A percentile compares a stretch with the other conserved stretches of the same genome.
phyloP scores from a whole-genome alignment of 1,140 invertebrate genomes.

The Pemphigus obesinymphae region DNA sequence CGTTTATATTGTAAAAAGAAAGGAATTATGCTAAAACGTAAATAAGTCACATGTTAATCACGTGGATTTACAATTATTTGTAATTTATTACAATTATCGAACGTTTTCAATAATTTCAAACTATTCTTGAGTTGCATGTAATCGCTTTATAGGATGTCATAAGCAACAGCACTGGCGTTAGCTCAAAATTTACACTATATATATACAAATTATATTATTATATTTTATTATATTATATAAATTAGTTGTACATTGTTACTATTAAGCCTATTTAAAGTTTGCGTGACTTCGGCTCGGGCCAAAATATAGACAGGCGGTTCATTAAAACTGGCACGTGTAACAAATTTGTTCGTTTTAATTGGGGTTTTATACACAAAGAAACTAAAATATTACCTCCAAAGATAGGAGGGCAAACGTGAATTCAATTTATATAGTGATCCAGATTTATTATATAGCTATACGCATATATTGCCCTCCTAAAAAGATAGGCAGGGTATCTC shows the following conservation, averaged over 20 bases:
- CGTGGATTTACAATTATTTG: too few species aligned
- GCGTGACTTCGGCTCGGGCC: not conserved
- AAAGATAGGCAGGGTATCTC: too few species aligned
- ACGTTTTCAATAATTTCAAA: too few species aligned
- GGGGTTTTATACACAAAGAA: not conserved
- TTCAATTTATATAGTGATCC: not conserved
- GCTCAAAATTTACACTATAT: too few species aligned
- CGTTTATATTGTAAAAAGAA: too few species aligned
- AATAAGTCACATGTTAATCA: too few species aligned
- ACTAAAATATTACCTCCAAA: not conserved
- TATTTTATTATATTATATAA: too few species aligned
- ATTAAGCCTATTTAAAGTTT: not conserved
- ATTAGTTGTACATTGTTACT: not conserved
- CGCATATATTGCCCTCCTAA: too few species aligned
- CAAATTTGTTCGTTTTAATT: constrained; percentile 14
- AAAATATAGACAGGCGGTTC: not conserved
- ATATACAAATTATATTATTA: too few species aligned
- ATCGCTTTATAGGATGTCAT: not conserved
- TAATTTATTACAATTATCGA: too few species aligned
- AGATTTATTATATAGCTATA: not conserved
- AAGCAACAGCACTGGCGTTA: not conserved
- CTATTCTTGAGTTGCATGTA: not conserved
- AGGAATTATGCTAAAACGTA: too few species aligned
- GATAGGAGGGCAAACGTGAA: too few species aligned
- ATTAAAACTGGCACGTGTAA: not conserved